Evolutionary conservation across 2,888 invertebrate genomes (phyloP).

Genomic region (Dilophus febrilis): DNA sequence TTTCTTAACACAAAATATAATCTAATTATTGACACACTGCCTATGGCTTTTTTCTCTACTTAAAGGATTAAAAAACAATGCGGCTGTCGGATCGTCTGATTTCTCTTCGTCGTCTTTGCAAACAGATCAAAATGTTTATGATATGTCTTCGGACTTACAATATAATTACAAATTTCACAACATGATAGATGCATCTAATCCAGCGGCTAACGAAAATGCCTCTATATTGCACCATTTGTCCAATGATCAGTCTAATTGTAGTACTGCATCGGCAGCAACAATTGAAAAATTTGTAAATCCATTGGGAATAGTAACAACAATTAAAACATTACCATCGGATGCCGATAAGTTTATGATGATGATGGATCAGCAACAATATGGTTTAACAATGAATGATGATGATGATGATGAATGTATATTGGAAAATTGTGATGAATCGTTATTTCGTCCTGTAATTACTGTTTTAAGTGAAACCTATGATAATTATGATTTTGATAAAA

Average conservation of each 20-base stretch:
- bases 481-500: too few species aligned
- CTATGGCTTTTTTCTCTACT: conserved; percentile 65
- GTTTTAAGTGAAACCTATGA: conserved; percentile 27
- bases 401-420: conserved; percentile 28
- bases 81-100: conserved; percentile 28
- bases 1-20: too few species aligned
- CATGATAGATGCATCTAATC: too few species aligned
- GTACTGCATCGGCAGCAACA: conserved; percentile 4
- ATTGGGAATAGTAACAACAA: conserved; percentile 47
- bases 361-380: conserved; percentile 17
- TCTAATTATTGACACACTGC: conserved; percentile 40
- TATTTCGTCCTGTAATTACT: conserved; percentile 47
- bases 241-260: too few species aligned
- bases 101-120: conserved; percentile 22
- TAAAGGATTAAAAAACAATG: conserved; percentile 41
- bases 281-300: conserved; percentile 50
- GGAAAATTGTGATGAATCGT: conserved; percentile 48
- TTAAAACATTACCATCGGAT: conserved; percentile 21
- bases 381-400: conserved; percentile 5
- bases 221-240: too few species aligned
- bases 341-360: conserved; percentile 13
- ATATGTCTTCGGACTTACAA: too few species aligned
- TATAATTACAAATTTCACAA: too few species aligned
- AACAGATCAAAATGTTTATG: too few species aligned
- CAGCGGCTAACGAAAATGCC: too few species aligned